phyloP scores from a whole-genome alignment of 2,113 vertebrate species.

The Platysteira castanea region DNA sequence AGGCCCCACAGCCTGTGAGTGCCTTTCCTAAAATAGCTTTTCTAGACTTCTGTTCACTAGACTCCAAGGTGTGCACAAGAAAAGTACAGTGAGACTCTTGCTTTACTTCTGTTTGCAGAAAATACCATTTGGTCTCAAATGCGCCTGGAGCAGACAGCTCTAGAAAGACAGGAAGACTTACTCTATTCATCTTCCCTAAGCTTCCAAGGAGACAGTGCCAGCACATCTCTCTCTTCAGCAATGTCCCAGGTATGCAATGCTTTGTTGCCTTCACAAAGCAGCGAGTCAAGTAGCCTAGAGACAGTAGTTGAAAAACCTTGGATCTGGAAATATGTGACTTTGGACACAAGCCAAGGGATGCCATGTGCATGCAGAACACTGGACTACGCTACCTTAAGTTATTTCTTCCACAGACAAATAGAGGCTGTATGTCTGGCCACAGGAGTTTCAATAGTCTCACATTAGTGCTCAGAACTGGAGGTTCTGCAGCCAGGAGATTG shows the following conservation, averaged over 20 bases:
- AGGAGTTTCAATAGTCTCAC: neutral
- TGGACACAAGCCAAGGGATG: neutral
- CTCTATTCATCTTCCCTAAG: slow-evolving; percentile 22
- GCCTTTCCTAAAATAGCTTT: neutral
- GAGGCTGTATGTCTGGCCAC: neutral
- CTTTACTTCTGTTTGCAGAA: slow-evolving; percentile 47
- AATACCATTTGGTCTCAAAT: slow-evolving; percentile 60
- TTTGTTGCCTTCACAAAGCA: neutral
- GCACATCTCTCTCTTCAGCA: slow-evolving; percentile 41
- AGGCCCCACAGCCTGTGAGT: neutral
- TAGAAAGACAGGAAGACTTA: slow-evolving; percentile 19
- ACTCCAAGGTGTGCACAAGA: neutral
- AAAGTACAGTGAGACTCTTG: neutral
- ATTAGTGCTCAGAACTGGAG: neutral
- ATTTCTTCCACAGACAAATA: neutral
- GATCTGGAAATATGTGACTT: neutral
- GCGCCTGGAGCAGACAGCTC: slow-evolving; percentile 27
- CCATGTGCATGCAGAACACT: neutral
- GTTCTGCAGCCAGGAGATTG: neutral
- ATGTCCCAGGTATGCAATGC: slow-evolving; percentile 44
- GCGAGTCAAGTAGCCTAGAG: neutral
- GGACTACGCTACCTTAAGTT: neutral
- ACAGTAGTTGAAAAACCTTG: neutral
- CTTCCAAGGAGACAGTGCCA: slow-evolving; percentile 57
- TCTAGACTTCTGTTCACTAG: neutral